Conservation (phyloP, 2,888 invertebrate species). For the Spicauda simplicius region DNA sequence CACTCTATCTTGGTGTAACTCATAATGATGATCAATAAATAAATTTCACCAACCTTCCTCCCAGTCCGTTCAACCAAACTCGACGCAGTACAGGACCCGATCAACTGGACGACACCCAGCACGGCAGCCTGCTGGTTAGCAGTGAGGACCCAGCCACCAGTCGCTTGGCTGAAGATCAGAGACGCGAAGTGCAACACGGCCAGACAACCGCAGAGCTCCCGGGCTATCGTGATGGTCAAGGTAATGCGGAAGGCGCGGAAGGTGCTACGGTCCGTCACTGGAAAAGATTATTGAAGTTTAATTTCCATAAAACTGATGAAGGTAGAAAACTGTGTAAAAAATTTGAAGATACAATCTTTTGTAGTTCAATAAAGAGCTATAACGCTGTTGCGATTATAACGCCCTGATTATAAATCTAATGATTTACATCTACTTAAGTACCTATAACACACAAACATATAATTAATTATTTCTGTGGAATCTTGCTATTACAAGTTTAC, state of each 20-base stretch:
- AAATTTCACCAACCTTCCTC: slow-evolving; percentile 62
- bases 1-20: too few species aligned
- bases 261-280: slow-evolving; percentile 69
- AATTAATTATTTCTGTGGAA: too few species aligned
- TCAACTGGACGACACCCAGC: slow-evolving; percentile 68
- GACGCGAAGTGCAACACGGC: slow-evolving; percentile 78
- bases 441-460: too few species aligned
- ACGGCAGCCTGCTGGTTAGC: slow-evolving; percentile 75
- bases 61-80: slow-evolving; percentile 72
- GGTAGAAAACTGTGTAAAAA: too few species aligned
- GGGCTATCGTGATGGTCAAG: slow-evolving; percentile 70
- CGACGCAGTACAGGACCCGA: slow-evolving; percentile 74
- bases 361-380: too few species aligned
- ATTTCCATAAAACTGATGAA: too few species aligned
- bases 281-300: not conserved
- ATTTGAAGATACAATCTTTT: too few species aligned
- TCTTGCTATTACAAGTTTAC: too few species aligned
- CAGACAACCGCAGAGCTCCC: slow-evolving; percentile 76
- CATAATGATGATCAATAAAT: too few species aligned
- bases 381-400: too few species aligned
- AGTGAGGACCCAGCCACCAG: slow-evolving; percentile 59
- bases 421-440: too few species aligned
- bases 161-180: slow-evolving; percentile 73
- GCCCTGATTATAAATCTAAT: too few species aligned
- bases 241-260: slow-evolving; percentile 84